Evolutionary conservation across 2,113 vertebrate species (phyloP).

Genomic region (Excalfactoria chinensis): DNA sequence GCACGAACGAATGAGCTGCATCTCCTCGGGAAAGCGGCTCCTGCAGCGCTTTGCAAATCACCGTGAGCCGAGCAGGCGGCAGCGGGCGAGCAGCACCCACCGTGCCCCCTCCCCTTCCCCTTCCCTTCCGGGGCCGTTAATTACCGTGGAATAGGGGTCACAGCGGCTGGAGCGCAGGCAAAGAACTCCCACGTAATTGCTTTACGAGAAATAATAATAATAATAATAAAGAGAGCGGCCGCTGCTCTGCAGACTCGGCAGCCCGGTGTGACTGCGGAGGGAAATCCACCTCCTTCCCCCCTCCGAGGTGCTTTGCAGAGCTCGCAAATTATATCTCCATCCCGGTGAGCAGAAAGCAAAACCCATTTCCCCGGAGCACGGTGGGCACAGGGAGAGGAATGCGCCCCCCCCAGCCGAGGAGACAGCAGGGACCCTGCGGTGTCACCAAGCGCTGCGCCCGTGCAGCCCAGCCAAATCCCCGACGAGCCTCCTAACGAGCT

Average conservation of each 20-base stretch:
- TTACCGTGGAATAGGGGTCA: not conserved
- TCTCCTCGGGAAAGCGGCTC: not conserved
- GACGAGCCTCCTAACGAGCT: not conserved
- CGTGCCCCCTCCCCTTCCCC: not conserved
- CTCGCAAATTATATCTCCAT: not conserved
- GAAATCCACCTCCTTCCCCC: not conserved
- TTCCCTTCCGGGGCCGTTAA: not conserved
- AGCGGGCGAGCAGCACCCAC: not conserved
- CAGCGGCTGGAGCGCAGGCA: not conserved
- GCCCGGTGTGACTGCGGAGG: not conserved
- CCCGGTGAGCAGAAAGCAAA: not conserved
- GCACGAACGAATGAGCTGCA: not conserved
- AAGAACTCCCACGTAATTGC: not conserved
- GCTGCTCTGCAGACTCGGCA: not conserved
- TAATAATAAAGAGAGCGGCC: not conserved
- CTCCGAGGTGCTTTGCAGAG: accelerated
- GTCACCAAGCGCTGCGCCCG: not conserved
- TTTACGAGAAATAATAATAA: not conserved
- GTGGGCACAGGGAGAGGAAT: too few relatives aligned
- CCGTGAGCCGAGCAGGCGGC: not conserved
- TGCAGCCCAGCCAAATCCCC: too few relatives aligned
- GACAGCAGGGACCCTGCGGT: not conserved
- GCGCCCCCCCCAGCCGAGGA: not conserved
- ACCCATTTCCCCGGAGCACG: not conserved
- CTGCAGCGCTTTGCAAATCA: not conserved